Evolutionary conservation across 1,140 invertebrate genomes (phyloP).

Genomic region (Littorina saxatilis): DNA sequence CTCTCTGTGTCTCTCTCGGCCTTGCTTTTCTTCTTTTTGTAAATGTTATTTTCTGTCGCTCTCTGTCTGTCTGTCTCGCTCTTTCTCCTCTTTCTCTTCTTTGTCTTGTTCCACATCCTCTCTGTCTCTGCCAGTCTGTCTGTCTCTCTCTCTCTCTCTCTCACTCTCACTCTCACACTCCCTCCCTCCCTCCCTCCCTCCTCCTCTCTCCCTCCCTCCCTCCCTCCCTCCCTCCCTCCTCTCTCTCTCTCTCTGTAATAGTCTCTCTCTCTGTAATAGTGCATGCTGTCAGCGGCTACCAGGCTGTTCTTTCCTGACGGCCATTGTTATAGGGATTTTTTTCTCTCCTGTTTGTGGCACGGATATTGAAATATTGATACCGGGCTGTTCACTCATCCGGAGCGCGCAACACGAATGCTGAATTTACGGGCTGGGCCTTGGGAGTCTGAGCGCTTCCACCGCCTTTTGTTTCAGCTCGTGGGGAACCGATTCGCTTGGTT

Average conservation of each 20-base stretch:
- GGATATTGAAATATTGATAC: slow-evolving; percentile 21
- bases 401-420: slow-evolving; percentile 1
- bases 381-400: not conserved
- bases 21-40: slow-evolving; percentile 11
- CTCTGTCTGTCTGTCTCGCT: not conserved
- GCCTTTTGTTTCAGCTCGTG: no score
- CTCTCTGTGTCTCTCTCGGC: not conserved
- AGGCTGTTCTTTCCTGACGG: not conserved
- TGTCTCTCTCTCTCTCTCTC: no score
- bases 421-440: not conserved
- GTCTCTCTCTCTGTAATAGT: no score
- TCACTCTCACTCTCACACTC: slow-evolving; percentile 13
- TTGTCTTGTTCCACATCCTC: not conserved
- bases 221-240: no score
- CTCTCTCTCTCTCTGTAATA: no score
- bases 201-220: slow-evolving; percentile 15
- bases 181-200: no score
- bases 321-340: not conserved
- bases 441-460: not conserved
- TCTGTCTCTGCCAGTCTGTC: not conserved
- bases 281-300: not conserved
- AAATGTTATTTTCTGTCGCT: not conserved
- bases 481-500: no score
- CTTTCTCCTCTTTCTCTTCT: not conserved
- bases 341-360: no score